Evolutionary conservation across 92 coral and sea anemone genomes (phyloP), one percentile per base, ranked within the genome.

Genomic region (Epizoanthus scotinus): DNA sequence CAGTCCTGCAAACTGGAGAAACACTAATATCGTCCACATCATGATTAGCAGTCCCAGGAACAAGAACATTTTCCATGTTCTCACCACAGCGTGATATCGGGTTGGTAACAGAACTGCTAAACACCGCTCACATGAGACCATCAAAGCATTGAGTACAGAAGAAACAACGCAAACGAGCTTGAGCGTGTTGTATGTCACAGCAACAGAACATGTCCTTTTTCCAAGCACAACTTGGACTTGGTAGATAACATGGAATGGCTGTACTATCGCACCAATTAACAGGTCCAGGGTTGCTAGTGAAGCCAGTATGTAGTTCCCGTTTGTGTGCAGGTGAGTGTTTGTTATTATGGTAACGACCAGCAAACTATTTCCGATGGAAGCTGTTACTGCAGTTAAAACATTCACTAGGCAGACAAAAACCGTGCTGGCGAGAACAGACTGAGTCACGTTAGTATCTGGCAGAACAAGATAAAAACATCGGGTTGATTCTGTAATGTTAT

Each of bases 101-200:
- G 78, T 73, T 10, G 78, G 64, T 13, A 73, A 24, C 14, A 73
- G 65, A 36, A 73, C 31, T 55, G 78, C 78, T 56, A 73, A 17
- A 27, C 78, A 73, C 47, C 78, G 61, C 19, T 73, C 78, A 20
- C 65, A 73, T 6, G 78, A 73, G 31, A 73, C 78, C 78, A 73
- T 73, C 65, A 56, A n/a, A 52, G 49, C 64, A 31, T 73, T 73
- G 10, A 73, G 63, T 29, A 54, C 56, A 14, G 78, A 55, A 5
- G 47, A 55, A 6, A 73, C 14, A 55, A 73, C 64, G 27, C 21
- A 55, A 4, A 73, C 20, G 8, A 53, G 78, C 19, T 52, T 73
- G 6, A 55, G 22, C 4, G 64, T 73, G 56, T 55, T 62, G 59
- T 73, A 73, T n/a, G 50, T 63, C 29, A 73, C 53, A 17, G 62